These are phyloP conservation scores for Dicyrtomina minuta DNA, from an alignment of 2,888 invertebrate species.

Conservation along the genomic window DNA sequence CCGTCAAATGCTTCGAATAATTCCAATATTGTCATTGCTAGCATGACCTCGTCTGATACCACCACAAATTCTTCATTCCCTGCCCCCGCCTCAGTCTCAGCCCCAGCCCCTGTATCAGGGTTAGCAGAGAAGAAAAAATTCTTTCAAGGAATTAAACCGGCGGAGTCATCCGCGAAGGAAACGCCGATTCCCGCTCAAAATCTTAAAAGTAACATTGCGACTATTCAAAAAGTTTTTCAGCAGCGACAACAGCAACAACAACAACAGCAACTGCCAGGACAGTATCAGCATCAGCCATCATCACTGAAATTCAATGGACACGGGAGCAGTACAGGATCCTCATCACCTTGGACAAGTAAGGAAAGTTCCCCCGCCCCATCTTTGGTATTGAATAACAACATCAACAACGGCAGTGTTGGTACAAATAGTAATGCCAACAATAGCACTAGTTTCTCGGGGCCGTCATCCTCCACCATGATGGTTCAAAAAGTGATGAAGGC, in stretches of 20 bases:
- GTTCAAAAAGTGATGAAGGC: constrained; percentile 48
- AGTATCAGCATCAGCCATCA: background rate
- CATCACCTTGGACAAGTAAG: constrained; percentile 3
- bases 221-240: constrained; percentile 52
- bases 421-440: background rate
- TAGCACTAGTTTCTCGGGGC: background rate
- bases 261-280: background rate
- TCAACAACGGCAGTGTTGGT: no score
- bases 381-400: background rate
- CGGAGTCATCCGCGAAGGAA: constrained; percentile 48
- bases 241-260: constrained; percentile 39
- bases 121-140: constrained; percentile 48
- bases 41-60: constrained; percentile 23
- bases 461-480: constrained; percentile 42
- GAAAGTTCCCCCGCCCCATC: constrained; percentile 12
- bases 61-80: constrained; percentile 20
- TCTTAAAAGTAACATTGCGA: constrained; percentile 51
- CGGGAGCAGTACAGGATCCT: no score
- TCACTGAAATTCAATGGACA: no score
- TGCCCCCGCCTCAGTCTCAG: background rate
- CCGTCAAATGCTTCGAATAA: constrained; percentile 20
- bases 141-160: constrained; percentile 52
- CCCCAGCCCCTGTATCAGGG: background rate
- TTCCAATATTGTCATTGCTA: constrained; percentile 16
- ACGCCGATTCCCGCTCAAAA: constrained; percentile 50